These are phyloP conservation scores for Nannoperca obscura DNA, from an alignment of 2,797 vertebrate species.

Conservation along the genomic window DNA sequence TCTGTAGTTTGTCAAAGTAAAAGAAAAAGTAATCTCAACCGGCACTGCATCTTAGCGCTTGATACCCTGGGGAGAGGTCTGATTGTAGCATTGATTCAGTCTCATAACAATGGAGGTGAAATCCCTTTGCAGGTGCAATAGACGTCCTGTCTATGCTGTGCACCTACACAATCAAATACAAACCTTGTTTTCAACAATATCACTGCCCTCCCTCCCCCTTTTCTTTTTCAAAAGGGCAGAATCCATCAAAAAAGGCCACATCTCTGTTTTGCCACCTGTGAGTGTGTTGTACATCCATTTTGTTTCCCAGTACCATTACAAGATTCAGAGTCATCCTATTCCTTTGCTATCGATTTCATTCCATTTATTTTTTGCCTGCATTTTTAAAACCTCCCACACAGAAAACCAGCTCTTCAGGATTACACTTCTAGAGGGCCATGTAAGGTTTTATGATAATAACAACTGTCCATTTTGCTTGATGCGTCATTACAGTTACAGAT, in stretches of 20 bases:
- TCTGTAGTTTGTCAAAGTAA: constrained; percentile 64
- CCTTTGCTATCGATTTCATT: constrained; percentile 82
- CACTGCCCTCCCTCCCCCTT: constrained; percentile 54
- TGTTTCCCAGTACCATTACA: constrained; percentile 79
- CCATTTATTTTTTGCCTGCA: constrained; percentile 73
- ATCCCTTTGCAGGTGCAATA: constrained; percentile 70
- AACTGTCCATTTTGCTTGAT: constrained; percentile 39
- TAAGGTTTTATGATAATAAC: constrained; percentile 52
- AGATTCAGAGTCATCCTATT: constrained; percentile 77
- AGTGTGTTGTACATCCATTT: constrained; percentile 79
- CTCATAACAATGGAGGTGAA: constrained; percentile 78
- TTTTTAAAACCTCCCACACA: constrained; percentile 79
- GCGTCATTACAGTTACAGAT: constrained; percentile 37
- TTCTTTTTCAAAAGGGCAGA: constrained; percentile 74
- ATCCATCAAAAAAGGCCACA: constrained; percentile 80
- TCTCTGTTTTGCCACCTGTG: constrained; percentile 81
- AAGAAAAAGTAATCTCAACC: constrained; percentile 69
- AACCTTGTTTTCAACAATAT: constrained; percentile 79
- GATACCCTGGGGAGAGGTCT: constrained; percentile 64
- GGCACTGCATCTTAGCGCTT: constrained; percentile 61
- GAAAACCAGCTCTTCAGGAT: constrained; percentile 68
- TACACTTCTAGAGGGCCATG: constrained; percentile 45
- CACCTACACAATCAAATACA: constrained; percentile 77
- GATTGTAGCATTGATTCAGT: constrained; percentile 77
- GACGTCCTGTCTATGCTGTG: constrained; percentile 69